These are phyloP conservation scores for Sternotherus odoratus DNA, from an alignment of 2,797 vertebrate genomes.

Conservation along the genomic window DNA sequence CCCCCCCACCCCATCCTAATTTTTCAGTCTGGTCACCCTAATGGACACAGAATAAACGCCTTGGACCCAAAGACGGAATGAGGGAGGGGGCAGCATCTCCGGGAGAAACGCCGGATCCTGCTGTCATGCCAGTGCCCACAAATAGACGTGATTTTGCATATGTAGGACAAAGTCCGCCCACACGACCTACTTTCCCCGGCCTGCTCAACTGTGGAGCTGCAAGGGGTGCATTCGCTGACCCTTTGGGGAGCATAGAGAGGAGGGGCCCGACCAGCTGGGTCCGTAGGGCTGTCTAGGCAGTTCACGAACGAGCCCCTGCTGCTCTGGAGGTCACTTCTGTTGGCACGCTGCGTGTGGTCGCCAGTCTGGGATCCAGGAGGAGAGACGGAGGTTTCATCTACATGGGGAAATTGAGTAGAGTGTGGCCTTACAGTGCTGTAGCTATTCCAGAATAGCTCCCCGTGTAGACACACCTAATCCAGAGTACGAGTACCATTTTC, in stretches of 20 bases:
- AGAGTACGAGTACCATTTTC: too few relatives aligned
- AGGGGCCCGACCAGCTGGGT: neutral
- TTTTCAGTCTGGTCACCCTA: too few relatives aligned
- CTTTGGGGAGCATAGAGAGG: neutral
- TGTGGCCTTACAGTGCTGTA: too few relatives aligned
- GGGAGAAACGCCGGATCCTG: neutral
- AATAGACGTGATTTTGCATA: constrained; percentile 51
- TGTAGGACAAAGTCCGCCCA: constrained; percentile 39
- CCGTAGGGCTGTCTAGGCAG: neutral
- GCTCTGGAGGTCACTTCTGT: neutral
- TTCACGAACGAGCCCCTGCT: neutral
- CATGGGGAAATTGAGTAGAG: too few relatives aligned
- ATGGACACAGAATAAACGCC: neutral
- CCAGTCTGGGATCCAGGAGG: neutral
- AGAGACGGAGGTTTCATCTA: too few relatives aligned
- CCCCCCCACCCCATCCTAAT: too few relatives aligned
- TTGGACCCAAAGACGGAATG: accelerated
- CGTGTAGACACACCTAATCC: too few relatives aligned
- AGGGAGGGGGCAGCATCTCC: accelerated
- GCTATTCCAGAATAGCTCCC: too few relatives aligned
- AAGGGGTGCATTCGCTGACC: accelerated
- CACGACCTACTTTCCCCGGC: constrained; percentile 40
- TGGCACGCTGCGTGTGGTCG: accelerated
- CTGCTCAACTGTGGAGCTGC: neutral
- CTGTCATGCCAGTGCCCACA: neutral